Percentiles rank a stretch among this genome's conserved stretches.
phyloP scores from a whole-genome alignment of 1,140 invertebrate species.

The Himalopsyche phryganea region DNA sequence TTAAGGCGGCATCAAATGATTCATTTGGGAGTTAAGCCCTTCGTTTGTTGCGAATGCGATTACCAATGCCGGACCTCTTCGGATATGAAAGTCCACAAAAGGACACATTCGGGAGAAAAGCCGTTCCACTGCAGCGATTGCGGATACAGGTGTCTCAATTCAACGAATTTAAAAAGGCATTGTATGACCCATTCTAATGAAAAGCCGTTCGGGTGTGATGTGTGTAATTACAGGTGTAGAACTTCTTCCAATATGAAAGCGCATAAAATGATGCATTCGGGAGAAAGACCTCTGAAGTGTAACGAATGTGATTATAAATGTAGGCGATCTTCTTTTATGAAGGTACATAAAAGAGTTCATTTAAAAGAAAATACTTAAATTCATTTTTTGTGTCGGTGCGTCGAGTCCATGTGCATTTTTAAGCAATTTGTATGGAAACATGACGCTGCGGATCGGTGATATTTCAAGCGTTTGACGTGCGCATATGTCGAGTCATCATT shows the following conservation, averaged over 20 bases:
- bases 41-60: slow-evolving; percentile 6
- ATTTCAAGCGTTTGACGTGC: too few relatives aligned
- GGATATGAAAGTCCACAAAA: slow-evolving; percentile 11
- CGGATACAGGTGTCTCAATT: too few relatives aligned
- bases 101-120: not conserved
- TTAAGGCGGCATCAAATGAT: slow-evolving; percentile 11
- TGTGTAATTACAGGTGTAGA: slow-evolving; percentile 3
- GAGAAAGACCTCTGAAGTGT: slow-evolving; percentile 6
- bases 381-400: too few relatives aligned
- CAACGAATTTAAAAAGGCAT: not conserved
- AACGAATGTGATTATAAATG: too few relatives aligned
- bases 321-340: too few relatives aligned
- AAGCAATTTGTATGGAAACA: too few relatives aligned
- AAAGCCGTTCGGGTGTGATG: slow-evolving; percentile 1
- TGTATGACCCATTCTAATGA: not conserved
- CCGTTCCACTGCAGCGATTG: slow-evolving; percentile 2
- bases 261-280: slow-evolving; percentile 2
- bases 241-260: not conserved
- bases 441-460: too few relatives aligned
- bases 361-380: too few relatives aligned
- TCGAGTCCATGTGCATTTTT: too few relatives aligned
- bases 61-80: slow-evolving; percentile 11
- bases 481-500: too few relatives aligned
- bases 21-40: slow-evolving; percentile 14
- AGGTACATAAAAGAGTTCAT: too few relatives aligned